phyloP scores from a whole-genome alignment of 1,140 invertebrate genomes.

The Agrypnia vestita region DNA sequence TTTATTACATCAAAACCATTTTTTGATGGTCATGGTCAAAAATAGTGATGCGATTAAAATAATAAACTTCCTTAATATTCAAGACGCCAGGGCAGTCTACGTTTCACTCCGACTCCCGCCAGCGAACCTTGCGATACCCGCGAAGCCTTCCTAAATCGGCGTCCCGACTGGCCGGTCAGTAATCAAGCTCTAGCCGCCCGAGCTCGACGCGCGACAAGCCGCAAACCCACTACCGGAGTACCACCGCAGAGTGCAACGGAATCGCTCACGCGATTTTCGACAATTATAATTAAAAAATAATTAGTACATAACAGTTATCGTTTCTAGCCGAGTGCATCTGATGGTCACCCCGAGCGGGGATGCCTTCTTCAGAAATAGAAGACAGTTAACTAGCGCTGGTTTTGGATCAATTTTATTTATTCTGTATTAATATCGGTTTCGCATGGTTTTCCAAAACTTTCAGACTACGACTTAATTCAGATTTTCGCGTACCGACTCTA shows the following conservation, averaged over 20 bases:
- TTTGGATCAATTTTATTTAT: background rate
- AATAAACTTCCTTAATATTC: no score
- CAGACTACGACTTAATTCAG: conserved; percentile 10
- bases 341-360: background rate
- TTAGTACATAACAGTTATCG: background rate
- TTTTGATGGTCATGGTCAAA: no score
- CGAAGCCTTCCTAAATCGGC: conserved; percentile 3
- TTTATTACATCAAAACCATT: no score
- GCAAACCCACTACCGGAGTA: conserved; percentile 2
- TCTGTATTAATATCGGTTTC: background rate
- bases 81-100: no score
- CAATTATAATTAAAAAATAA: background rate
- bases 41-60: no score
- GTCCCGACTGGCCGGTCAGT: background rate
- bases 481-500: conserved; percentile 8
- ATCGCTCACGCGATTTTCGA: conserved; percentile 22
- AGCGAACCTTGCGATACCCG: background rate
- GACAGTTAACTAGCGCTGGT: conserved; percentile 5
- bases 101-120: background rate
- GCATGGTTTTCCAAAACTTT: background rate
- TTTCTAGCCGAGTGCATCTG: conserved; percentile 27
- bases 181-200: background rate
- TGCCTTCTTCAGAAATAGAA: conserved; percentile 4
- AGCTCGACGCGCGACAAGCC: conserved; percentile 24
- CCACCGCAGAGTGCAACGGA: background rate